Evolutionary conservation across 2,113 vertebrate genomes (phyloP), one percentile per base, ranked within the genome.

Genomic region (Odocoileus hemionus): DNA sequence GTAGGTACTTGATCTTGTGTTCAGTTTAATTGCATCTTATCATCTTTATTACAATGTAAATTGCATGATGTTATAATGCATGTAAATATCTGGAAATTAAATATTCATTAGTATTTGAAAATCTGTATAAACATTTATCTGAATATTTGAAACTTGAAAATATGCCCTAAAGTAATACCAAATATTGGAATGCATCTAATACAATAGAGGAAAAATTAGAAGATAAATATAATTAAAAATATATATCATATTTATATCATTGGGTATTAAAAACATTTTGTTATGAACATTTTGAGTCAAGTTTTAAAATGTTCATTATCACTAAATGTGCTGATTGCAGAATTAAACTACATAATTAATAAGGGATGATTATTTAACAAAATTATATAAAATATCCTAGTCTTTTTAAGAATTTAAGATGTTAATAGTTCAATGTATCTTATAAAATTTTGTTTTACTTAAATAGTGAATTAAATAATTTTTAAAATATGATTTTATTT

Each of bases 101-200:
- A 61, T 54, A 16, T 91, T 19, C 7, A 11, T 67, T 23, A 17
- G 26, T 13, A 74, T 97, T 15, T 88, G 45, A 95, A 54, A 19
- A 74, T 33, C 52, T 85, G 0, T 58, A 78, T 92, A 86, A 50
- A 88, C 12, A 10, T 96, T 5, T 45, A 70, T 39, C 47, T 91
- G 58, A 97, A 96, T n/a, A 93, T 57, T 86, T 80, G 43, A 76
- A 93, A 83, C 26, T 95, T 67, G 84, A 76, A 97, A 96, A 25
- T 76, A 61, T 2, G 50, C 4, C 26, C 0, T 33, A 85, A 88
- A 94, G 85, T 82, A 33, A 91, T 87, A 74, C 2, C 52, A 95
- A 83, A 89, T 54, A 83, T 60, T 43, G 0, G 5, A 92, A 39
- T 94, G 79, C 70, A 52, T 60, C 15, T 58, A 94, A 91, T 28